Percentiles rank a stretch among this genome's conserved stretches.
These are phyloP conservation scores for Drosophila cognata DNA, from an alignment of 2,888 invertebrate genomes.

Conservation along the genomic window DNA sequence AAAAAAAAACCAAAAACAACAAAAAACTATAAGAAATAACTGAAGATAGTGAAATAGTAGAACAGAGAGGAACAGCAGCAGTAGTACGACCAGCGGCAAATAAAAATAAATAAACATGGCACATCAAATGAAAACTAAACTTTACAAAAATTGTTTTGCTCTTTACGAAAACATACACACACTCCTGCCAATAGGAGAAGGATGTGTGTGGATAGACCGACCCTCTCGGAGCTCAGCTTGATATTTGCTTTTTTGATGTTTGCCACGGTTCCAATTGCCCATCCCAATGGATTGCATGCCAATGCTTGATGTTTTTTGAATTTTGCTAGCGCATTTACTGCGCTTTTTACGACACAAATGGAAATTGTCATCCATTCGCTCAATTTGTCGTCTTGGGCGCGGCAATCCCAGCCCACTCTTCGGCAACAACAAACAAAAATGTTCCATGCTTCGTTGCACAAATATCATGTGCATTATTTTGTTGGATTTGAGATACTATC, in stretches of 20 bases:
- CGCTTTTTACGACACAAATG: conserved; percentile 79
- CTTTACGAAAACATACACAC: conserved; percentile 48
- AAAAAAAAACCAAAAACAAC: conserved; percentile 17
- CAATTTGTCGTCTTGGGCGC: conserved; percentile 79
- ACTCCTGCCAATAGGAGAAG: conserved; percentile 8
- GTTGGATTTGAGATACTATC: conserved; percentile 43
- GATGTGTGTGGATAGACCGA: conserved; percentile 8
- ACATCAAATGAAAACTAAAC: conserved; percentile 80
- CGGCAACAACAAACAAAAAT: conserved; percentile 2
- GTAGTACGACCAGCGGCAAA: conserved; percentile 54
- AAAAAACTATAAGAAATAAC: conserved; percentile 54
- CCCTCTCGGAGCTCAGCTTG: conserved; percentile 3
- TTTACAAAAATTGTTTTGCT: conserved; percentile 73
- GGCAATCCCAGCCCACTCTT: conserved; percentile 16
- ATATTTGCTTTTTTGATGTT: conserved; percentile 33
- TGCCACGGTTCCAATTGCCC: conserved; percentile 48
- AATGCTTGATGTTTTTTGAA: conserved; percentile 54
- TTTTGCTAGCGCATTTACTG: conserved; percentile 59
- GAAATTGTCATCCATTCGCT: conserved; percentile 84
- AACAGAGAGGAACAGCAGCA: conserved; percentile 27
- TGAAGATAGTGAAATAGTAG: conserved; percentile 61
- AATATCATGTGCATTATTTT: conserved; percentile 60
- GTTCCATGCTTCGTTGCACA: conserved; percentile 68
- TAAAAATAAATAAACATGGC: conserved; percentile 81
- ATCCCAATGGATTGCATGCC: conserved; percentile 36